Conservation (phyloP, 2,797 vertebrate species). For the Sorex maritimensis region DNA sequence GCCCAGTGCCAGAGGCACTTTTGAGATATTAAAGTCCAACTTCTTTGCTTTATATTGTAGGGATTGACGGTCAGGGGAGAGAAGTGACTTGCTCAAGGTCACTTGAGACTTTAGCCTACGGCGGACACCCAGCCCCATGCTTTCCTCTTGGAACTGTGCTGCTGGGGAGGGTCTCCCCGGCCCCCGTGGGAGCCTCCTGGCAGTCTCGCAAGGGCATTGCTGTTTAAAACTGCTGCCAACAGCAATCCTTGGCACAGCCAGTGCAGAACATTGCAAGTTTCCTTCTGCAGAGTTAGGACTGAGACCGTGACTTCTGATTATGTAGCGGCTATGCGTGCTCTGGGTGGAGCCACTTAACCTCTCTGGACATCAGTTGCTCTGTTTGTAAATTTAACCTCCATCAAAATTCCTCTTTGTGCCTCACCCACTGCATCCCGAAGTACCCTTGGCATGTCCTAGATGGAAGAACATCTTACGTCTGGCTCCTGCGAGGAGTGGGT, state of each 20-base stretch:
- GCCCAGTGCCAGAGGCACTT: not conserved
- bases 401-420: not conserved
- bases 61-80: not conserved
- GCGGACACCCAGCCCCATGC: no score
- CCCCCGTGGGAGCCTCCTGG: no score
- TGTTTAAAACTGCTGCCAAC: not conserved
- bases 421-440: not conserved
- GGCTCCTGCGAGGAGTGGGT: not conserved
- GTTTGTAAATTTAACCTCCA: not conserved
- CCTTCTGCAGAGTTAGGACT: not conserved
- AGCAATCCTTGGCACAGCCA: not conserved
- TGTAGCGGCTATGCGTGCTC: not conserved
- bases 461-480: not conserved
- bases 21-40: not conserved
- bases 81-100: not conserved
- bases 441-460: not conserved
- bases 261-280: not conserved
- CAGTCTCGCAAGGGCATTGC: not conserved
- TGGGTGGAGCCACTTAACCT: not conserved
- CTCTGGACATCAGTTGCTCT: not conserved
- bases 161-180: not conserved
- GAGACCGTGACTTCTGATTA: not conserved
- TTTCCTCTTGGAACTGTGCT: not conserved
- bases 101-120: not conserved
- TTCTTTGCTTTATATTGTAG: conserved; percentile 5